Percentiles rank a stretch among this genome's conserved stretches.
Conservation (phyloP, 2,113 vertebrate genomes). For the Athene cunicularia region DNA sequence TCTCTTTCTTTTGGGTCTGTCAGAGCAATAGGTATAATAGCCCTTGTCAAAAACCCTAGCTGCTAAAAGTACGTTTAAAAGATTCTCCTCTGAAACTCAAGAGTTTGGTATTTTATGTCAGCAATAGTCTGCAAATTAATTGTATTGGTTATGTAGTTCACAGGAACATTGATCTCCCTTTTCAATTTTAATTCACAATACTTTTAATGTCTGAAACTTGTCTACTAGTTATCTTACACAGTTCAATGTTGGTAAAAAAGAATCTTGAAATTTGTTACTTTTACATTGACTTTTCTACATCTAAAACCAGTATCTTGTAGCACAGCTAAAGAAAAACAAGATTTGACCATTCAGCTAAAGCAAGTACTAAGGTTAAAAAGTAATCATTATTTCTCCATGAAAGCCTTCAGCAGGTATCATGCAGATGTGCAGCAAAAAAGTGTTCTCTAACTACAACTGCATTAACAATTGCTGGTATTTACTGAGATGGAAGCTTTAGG, state of each 20-base stretch:
- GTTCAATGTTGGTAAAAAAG: not conserved
- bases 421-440: not conserved
- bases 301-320: not conserved
- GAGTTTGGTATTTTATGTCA: not conserved
- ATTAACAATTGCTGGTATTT: not conserved
- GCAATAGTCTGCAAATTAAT: not conserved
- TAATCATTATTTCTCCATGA: not conserved
- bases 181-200: not conserved
- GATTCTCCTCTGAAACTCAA: not conserved
- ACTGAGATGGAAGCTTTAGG: not conserved
- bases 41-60: not conserved
- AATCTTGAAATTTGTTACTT: not conserved
- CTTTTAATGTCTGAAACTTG: not conserved
- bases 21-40: not conserved
- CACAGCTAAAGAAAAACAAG: not conserved
- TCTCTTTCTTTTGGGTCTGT: not conserved
- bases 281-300: not conserved
- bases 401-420: not conserved
- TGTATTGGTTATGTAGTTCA: not conserved
- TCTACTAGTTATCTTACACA: not conserved
- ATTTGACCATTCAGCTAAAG: not conserved
- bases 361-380: not conserved
- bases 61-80: not conserved
- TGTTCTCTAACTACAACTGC: not conserved
- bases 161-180: not conserved